Evolutionary conservation across 1,140 invertebrate genomes (phyloP), one percentile per base, ranked within the genome.

Genomic region (Agraylea sexmaculata): DNA sequence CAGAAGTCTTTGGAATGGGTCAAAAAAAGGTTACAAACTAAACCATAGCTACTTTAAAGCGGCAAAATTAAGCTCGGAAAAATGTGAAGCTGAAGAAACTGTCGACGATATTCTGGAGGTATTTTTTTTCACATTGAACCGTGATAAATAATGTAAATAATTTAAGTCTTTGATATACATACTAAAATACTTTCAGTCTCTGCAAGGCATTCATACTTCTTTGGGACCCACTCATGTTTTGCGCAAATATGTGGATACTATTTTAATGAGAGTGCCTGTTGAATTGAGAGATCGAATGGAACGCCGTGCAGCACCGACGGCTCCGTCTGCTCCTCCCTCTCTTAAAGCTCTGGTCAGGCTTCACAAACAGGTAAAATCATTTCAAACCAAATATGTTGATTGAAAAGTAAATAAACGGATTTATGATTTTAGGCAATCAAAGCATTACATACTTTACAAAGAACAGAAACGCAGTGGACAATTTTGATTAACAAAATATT

Each of bases 51-150:
- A 99, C 60, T 99, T 99, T 59, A 93, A 91, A 66, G 78, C 91
- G 42, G 88, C 94, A n/a, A 98, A 98, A 68, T 64, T 98, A 5
- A 92, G 83, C 57, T 79, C 83, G n/a, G 94, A 99, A 51, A 92
- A 93, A 58, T 89, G 83, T 55, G 93, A 97, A 64, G 89, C 93
- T 8, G 92, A 97, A 66, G 94, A 98, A 67, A 80, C 79, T 50
- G 75, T 98, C 1, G 91, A 96, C 61, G 92, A 97, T 69, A 80
- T 90, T 45, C 67, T 98, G 30, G 88, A 95, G 70, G 89, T 91
- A 66, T 62, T 52, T 52, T 13, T 21, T 8, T 12, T 22, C 3
- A 10, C 13, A 41, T 20, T 46, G 13, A 35, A 40, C 18, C 16
- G 21, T 25, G 18, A 37, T 23, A 37, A 21, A 29, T 13, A 20